These are phyloP conservation scores for Tipula unca DNA, from an alignment of 2,888 invertebrate genomes.

Conservation along the genomic window DNA sequence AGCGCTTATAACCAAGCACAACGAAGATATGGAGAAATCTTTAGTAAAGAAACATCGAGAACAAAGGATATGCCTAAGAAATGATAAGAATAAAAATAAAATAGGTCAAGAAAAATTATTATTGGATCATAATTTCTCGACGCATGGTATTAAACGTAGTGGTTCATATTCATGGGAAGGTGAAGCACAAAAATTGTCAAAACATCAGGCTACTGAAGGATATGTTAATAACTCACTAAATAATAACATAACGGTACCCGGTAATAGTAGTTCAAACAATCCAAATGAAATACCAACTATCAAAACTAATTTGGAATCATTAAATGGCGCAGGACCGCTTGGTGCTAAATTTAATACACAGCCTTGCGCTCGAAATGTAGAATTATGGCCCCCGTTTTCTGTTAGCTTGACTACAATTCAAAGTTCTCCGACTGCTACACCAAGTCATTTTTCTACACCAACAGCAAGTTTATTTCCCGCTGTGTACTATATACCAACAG, in stretches of 20 bases:
- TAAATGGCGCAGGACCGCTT: not conserved
- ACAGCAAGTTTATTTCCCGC: conserved; percentile 43
- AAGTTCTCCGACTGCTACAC: conserved; percentile 31
- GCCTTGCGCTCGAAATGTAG: conserved; percentile 36
- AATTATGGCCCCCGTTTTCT: conserved; percentile 54
- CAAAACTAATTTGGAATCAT: not conserved
- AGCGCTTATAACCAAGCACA: conserved; percentile 59
- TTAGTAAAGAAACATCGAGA: conserved; percentile 64
- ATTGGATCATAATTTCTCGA: conserved; percentile 34
- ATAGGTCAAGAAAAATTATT: conserved; percentile 24
- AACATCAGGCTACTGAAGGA: conserved; percentile 39
- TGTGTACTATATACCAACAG: conserved; percentile 50
- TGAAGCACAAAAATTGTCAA: conserved; percentile 48
- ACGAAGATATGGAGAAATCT: conserved; percentile 72
- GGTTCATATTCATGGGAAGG: conserved; percentile 54
- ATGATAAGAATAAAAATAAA: conserved; percentile 41
- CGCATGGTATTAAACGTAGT: conserved; percentile 53
- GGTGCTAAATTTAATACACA: not conserved
- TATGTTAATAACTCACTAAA: not conserved
- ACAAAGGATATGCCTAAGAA: conserved; percentile 45
- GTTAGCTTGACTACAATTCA: conserved; percentile 41
- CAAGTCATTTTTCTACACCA: conserved; percentile 34
- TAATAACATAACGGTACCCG: not conserved
- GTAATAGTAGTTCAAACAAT: conserved; percentile 25
- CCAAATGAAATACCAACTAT: not conserved